Conservation (phyloP, 1,140 invertebrate genomes). For the Platyscapa corneri region DNA sequence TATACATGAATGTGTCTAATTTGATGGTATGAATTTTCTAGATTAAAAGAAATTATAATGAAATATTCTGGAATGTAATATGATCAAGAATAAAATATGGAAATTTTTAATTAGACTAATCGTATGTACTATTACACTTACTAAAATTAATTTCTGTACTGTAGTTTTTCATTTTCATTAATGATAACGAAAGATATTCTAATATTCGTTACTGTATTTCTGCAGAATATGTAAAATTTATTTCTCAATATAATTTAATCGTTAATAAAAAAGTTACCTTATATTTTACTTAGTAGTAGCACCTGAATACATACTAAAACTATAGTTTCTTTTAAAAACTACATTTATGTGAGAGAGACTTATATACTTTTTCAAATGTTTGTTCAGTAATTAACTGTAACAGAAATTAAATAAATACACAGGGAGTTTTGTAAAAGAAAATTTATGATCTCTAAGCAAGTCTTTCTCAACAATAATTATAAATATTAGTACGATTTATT, state of each 20-base stretch:
- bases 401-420: neutral
- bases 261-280: slow-evolving; percentile 4
- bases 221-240: neutral
- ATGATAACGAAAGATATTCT: neutral
- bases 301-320: neutral
- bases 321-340: slow-evolving; percentile 12
- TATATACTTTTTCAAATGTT: neutral
- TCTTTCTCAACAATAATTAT: slow-evolving; percentile 10
- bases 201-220: neutral
- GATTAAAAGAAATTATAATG: too few species aligned
- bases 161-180: neutral
- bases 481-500: neutral
- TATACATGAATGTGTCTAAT: too few species aligned
- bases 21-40: too few species aligned
- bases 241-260: neutral
- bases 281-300: neutral
- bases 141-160: neutral
- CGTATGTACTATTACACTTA: neutral
- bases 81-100: too few species aligned
- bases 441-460: neutral
- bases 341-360: neutral
- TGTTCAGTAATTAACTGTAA: neutral
- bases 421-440: neutral
- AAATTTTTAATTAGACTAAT: too few species aligned
- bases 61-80: too few species aligned